Percentiles rank a stretch among this genome's conserved stretches.
phyloP scores from a whole-genome alignment of 2,888 invertebrate species.

The Mythimna impura region DNA sequence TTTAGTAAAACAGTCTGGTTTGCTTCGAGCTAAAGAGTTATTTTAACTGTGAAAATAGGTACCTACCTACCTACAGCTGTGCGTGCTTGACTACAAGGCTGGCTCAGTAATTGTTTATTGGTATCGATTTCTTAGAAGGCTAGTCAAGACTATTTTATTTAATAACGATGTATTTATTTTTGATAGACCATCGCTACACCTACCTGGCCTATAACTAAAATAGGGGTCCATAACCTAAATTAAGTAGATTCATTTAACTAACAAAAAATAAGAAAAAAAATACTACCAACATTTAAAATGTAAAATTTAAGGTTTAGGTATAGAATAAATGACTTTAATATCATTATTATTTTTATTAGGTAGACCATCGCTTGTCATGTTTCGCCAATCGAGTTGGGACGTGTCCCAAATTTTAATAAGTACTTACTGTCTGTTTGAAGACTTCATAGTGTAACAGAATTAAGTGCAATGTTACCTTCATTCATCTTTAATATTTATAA shows the following conservation, averaged over 20 bases:
- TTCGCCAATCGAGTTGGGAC: neutral
- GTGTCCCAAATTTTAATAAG: neutral
- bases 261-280: too few relatives aligned
- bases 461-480: neutral
- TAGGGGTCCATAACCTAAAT: too few relatives aligned
- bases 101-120: constrained; percentile 31
- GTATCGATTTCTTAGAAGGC: constrained; percentile 35
- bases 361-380: neutral
- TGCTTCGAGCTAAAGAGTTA: constrained; percentile 18
- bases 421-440: neutral
- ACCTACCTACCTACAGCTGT: neutral
- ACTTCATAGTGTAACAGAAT: neutral
- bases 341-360: neutral
- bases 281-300: too few relatives aligned
- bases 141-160: neutral
- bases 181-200: too few relatives aligned
- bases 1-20: constrained; percentile 35
- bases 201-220: too few relatives aligned
- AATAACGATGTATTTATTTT: neutral
- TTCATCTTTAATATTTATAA: neutral
- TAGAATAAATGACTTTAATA: too few relatives aligned
- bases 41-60: constrained; percentile 11
- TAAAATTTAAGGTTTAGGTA: too few relatives aligned
- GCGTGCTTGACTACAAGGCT: constrained; percentile 26
- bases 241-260: too few relatives aligned